Percentiles rank a stretch among this genome's conserved stretches.
These are phyloP conservation scores for Balearica regulorum DNA, from an alignment of 2,797 vertebrate genomes.

Conservation along the genomic window DNA sequence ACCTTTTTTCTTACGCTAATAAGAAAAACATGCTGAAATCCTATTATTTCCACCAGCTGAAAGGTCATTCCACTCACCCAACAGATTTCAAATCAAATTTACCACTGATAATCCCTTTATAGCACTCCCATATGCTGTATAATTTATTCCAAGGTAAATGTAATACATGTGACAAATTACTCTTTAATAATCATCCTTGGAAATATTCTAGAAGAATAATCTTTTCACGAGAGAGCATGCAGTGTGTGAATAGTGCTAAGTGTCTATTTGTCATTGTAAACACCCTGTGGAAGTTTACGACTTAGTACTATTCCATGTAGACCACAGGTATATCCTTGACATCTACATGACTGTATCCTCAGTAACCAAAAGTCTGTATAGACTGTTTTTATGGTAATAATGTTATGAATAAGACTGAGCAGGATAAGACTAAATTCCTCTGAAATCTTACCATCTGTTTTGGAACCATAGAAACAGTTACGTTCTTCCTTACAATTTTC, in stretches of 20 bases:
- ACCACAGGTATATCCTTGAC: neutral
- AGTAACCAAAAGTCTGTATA: neutral
- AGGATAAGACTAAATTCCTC: neutral
- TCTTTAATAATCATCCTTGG: neutral
- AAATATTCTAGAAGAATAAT: neutral
- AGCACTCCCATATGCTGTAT: neutral
- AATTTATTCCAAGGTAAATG: neutral
- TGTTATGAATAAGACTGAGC: neutral
- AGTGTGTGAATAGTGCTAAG: neutral
- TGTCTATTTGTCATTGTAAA: neutral
- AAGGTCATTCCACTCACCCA: neutral
- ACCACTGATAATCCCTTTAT: neutral
- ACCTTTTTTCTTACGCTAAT: neutral
- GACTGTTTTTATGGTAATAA: neutral
- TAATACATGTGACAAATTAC: neutral
- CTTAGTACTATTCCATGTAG: neutral
- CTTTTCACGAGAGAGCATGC: neutral
- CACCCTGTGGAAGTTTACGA: neutral
- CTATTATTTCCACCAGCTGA: neutral
- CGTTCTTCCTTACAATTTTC: neutral
- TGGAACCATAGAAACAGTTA: neutral
- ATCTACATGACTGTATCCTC: neutral
- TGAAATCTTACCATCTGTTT: neutral
- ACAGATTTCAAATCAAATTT: neutral
- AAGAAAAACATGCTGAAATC: neutral